phyloP scores from a whole-genome alignment of 2,888 invertebrate species.

The Drosophila putrida region DNA sequence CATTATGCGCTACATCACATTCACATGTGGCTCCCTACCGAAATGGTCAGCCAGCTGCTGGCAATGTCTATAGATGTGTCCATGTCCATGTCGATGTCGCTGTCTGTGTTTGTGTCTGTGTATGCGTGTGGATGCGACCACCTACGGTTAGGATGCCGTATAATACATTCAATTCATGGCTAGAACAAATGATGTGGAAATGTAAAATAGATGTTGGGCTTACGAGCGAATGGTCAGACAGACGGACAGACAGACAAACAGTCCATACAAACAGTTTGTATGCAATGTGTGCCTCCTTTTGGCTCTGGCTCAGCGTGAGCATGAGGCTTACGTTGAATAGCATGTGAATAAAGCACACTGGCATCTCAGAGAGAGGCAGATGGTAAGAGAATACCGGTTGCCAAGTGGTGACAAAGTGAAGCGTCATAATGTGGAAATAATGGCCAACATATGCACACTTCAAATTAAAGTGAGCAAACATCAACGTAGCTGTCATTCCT shows the following conservation, averaged over 20 bases:
- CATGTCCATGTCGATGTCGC: slow-evolving; percentile 5
- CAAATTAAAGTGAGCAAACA: slow-evolving; percentile 64
- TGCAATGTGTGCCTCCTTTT: slow-evolving; percentile 21
- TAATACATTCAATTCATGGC: slow-evolving; percentile 82
- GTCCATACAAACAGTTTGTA: slow-evolving; percentile 20
- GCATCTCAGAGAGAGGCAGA: neutral
- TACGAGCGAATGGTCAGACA: slow-evolving; percentile 43
- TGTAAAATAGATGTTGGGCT: slow-evolving; percentile 82
- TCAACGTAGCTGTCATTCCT: slow-evolving; percentile 25
- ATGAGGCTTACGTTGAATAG: slow-evolving; percentile 22
- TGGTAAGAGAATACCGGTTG: slow-evolving; percentile 5
- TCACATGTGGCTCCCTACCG: slow-evolving; percentile 59
- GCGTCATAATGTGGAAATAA: slow-evolving; percentile 69
- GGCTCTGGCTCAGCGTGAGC: slow-evolving; percentile 1
- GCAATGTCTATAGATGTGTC: slow-evolving; percentile 11
- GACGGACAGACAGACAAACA: slow-evolving; percentile 12
- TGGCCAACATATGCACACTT: slow-evolving; percentile 74
- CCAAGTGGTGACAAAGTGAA: slow-evolving; percentile 36
- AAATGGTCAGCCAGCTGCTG: slow-evolving; percentile 55
- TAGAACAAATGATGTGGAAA: slow-evolving; percentile 83
- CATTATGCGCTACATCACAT: slow-evolving; percentile 80
- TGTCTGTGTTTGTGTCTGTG: slow-evolving; percentile 10
- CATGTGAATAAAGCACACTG: slow-evolving; percentile 5
- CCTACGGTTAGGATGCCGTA: slow-evolving; percentile 60
- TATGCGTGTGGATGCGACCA: slow-evolving; percentile 33